A percentile compares a stretch with the other conserved stretches of the same genome.
These are phyloP conservation scores for Poecilobothrus nobilitatus DNA, from an alignment of 2,888 invertebrate species.

Conservation along the genomic window DNA sequence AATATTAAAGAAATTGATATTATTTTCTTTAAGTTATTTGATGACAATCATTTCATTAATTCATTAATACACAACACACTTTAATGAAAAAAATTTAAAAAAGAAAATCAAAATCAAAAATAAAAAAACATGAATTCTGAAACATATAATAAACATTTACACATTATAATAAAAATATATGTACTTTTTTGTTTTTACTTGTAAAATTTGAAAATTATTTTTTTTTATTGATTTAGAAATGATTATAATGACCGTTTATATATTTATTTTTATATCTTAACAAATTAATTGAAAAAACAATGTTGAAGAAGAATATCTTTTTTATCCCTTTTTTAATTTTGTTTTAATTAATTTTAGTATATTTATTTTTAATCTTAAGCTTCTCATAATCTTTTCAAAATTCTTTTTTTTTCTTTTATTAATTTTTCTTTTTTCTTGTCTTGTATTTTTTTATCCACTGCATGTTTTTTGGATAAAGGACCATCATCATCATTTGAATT, in stretches of 20 bases:
- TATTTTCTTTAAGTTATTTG: background rate
- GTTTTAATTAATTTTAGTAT: conserved; percentile 16
- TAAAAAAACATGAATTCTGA: background rate
- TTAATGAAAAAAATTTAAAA: background rate
- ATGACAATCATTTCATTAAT: background rate
- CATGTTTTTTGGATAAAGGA: conserved; percentile 76
- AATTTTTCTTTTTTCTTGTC: conserved; percentile 60
- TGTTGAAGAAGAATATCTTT: background rate
- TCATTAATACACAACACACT: background rate
- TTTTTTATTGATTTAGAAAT: no score
- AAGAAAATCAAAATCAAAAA: background rate
- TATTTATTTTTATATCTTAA: background rate
- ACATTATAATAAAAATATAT: no score
- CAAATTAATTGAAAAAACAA: background rate
- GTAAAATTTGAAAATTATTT: background rate
- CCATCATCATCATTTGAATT: conserved; percentile 51
- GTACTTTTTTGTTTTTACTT: background rate
- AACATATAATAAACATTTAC: no score
- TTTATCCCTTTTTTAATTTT: conserved; percentile 16
- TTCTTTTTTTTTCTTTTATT: conserved; percentile 75
- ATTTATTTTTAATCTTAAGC: conserved; percentile 20
- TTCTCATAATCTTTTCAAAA: conserved; percentile 74
- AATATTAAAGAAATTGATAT: background rate
- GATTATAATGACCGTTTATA: background rate
- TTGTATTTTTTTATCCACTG: conserved; percentile 67